These are phyloP conservation scores for Gonocerus acuteangulatus DNA, from an alignment of 2,888 invertebrate species.

Conservation along the genomic window DNA sequence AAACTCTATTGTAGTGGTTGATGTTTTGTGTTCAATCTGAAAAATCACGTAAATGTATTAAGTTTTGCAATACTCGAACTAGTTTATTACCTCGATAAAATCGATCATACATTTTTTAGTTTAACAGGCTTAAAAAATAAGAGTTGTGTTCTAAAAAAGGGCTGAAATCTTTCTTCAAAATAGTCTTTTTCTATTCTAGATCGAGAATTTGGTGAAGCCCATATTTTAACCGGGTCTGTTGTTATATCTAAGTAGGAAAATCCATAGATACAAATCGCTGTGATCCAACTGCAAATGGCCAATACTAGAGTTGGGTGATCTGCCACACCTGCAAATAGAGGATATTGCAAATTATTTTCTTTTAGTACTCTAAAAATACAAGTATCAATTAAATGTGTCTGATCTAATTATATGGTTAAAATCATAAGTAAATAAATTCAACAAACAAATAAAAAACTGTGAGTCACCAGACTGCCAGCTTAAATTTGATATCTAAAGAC, in stretches of 20 bases:
- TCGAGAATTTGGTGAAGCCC: conserved; percentile 76
- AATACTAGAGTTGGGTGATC: conserved; percentile 57
- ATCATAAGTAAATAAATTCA: neutral
- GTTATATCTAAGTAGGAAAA: conserved; percentile 60
- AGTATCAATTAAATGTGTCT: too few relatives aligned
- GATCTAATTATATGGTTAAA: too few relatives aligned
- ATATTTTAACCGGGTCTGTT: conserved; percentile 84
- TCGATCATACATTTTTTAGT: conserved; percentile 47
- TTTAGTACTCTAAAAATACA: too few relatives aligned
- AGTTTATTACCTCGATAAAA: too few relatives aligned
- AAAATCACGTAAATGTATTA: too few relatives aligned
- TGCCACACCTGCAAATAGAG: conserved; percentile 53
- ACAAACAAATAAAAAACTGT: neutral
- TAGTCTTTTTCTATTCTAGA: conserved; percentile 78
- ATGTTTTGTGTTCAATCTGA: conserved; percentile 43
- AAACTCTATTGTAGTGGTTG: conserved; percentile 48
- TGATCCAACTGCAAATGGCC: conserved; percentile 55
- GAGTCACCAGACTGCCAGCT: too few relatives aligned
- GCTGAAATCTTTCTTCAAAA: conserved; percentile 73
- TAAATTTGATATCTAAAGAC: too few relatives aligned
- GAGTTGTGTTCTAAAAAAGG: conserved; percentile 85
- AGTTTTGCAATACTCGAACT: too few relatives aligned
- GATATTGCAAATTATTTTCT: too few relatives aligned
- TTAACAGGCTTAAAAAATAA: conserved; percentile 66
- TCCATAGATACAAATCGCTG: conserved; percentile 60